Evolutionary conservation across 23 tunicate genomes (phyloP).

Genomic region (Halocynthia aurantium): DNA sequence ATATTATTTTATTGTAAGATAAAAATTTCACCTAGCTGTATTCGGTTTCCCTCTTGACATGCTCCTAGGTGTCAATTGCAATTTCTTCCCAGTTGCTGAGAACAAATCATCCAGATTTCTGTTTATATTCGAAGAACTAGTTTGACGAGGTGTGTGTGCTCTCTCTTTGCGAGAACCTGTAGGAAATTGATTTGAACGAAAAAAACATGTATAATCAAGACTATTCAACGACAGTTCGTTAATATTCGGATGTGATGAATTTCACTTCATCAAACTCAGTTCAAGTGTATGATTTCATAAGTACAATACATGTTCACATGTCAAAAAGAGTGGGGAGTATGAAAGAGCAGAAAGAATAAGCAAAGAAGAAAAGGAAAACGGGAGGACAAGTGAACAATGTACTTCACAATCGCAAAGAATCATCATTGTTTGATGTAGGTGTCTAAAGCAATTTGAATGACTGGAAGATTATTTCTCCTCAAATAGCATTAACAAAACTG

Average conservation of each 20-base stretch:
- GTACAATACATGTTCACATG: background rate
- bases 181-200: background rate
- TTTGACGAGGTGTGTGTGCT: background rate
- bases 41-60: slow-evolving; percentile 34
- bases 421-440: background rate
- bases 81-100: slow-evolving; percentile 68
- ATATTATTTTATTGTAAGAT: too few relatives aligned
- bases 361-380: background rate
- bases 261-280: background rate
- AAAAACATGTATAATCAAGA: too few relatives aligned
- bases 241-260: too few relatives aligned
- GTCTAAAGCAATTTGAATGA: too few relatives aligned
- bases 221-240: too few relatives aligned
- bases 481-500: too few relatives aligned
- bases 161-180: background rate
- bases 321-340: too few relatives aligned
- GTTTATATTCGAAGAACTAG: too few relatives aligned
- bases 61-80: slow-evolving; percentile 59
- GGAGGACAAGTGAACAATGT: background rate
- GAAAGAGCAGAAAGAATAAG: background rate
- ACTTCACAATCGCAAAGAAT: slow-evolving; percentile 1
- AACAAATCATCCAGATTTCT: slow-evolving; percentile 16
- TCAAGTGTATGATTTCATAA: slow-evolving; percentile 25
- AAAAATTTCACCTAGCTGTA: slow-evolving; percentile 49
- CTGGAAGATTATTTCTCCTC: too few relatives aligned